These are phyloP conservation scores for Macaria liturata DNA, from an alignment of 2,888 invertebrate genomes.

Conservation along the genomic window DNA sequence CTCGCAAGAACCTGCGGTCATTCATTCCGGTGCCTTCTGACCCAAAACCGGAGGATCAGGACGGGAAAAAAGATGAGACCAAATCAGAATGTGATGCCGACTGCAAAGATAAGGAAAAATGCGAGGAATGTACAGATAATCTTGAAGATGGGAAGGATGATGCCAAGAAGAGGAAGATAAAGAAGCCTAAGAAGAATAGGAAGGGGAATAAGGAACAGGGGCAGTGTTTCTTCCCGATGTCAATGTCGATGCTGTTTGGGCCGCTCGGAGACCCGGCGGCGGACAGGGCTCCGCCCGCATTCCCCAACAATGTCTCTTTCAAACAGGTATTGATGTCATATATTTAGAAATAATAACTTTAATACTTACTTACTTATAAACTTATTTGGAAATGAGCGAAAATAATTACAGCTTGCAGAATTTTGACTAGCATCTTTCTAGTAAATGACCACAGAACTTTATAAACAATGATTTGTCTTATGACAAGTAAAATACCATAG, in stretches of 20 bases:
- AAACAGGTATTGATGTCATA: conserved; percentile 86
- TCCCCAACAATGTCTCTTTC: conserved; percentile 96
- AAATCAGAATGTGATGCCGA: conserved; percentile 58
- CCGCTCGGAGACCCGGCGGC: conserved; percentile 85
- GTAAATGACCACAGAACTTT: no score
- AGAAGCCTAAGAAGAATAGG: conserved; percentile 69
- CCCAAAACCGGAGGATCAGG: conserved; percentile 58
- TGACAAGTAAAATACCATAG: no score
- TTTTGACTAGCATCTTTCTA: no score
- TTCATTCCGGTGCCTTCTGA: conserved; percentile 73
- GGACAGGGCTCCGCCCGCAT: conserved; percentile 81
- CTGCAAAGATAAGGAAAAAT: conserved; percentile 59
- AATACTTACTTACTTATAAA: no score
- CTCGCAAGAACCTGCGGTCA: conserved; percentile 70
- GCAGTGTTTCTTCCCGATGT: conserved; percentile 89
- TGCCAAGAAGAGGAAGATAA: conserved; percentile 62
- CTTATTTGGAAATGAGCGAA: no score
- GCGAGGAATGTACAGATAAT: conserved; percentile 57
- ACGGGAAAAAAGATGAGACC: conserved; percentile 60
- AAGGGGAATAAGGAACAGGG: conserved; percentile 67
- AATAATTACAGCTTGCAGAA: no score
- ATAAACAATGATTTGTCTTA: no score
- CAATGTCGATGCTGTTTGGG: conserved; percentile 94
- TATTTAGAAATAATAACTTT: no score
- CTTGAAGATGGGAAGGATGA: conserved; percentile 64